Base-by-base conservation (phyloP, 2,797 vertebrate genomes). In the Cichlasoma orientale region DNA sequence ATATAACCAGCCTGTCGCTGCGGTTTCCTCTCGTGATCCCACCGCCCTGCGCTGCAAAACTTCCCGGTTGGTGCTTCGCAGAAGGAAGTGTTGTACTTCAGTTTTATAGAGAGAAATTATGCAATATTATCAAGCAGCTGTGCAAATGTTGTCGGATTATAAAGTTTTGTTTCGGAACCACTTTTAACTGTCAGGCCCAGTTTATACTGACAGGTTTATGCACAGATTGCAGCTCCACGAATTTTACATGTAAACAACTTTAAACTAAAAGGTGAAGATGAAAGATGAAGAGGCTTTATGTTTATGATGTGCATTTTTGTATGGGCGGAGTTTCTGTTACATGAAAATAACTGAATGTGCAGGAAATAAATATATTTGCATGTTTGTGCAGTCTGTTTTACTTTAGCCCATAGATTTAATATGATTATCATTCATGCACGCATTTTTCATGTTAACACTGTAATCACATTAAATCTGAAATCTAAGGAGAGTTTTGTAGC, bases 61-160 rank as follows among this genome's bases (percentile, higher is more conserved):
- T 86, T 88, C 78, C 72, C 52, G 80, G 54, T 44, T 13, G 14
- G 3, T 50, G 38, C 14, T 13, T 11, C 41, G 11, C 18, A 38
- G 3, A 69, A 73, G 80, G 85, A 91, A 88, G 83, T 74, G 12
- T 27, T 5, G 0, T 19, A 68, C 41, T 68, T 68, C 41, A 47
- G 61, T 16, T 47, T 68, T 68, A 5, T 6, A 47, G 16, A 16
- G 41, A 47, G 14, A 13, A 44, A 44, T 14, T 1, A 12, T 41
- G 4, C 8, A 41, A 41, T 41, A 41, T 44, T 23, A 27, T 12
- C 0, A 44, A 44, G 44, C 41, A 47, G 9, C 16, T 47, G 61
- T 47, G 27, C 38, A 41, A 47, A 7, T 25, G 7, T 19, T 66
- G 23, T 66, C 61, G 19, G 61, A 47, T 47, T 55, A 11, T 47